These are phyloP conservation scores for Oncorhynchus clarkii DNA, from an alignment of 2,113 vertebrate species.

Conservation along the genomic window DNA sequence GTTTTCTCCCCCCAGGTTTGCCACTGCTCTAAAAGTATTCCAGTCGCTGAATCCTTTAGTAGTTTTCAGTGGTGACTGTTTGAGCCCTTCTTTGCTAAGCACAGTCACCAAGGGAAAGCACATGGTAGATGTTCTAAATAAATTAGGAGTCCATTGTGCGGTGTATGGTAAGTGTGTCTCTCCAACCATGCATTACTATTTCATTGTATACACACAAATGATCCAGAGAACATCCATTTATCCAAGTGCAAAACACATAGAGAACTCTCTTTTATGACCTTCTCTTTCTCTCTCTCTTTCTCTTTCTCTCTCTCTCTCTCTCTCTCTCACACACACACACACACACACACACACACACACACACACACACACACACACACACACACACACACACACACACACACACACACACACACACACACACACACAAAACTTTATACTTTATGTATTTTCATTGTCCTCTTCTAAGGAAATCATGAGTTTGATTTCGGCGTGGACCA, in stretches of 20 bases:
- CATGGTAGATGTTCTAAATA: constrained; percentile 51
- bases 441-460: neutral
- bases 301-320: neutral
- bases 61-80: constrained; percentile 53
- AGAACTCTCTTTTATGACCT: neutral
- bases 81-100: constrained; percentile 56
- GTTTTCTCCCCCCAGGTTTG: constrained; percentile 30
- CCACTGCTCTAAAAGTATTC: constrained; percentile 41
- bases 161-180: constrained; percentile 48
- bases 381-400: neutral
- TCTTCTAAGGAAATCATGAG: constrained; percentile 46
- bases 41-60: constrained; percentile 37
- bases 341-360: neutral
- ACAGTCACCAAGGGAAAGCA: constrained; percentile 51
- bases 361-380: neutral
- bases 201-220: constrained; percentile 12
- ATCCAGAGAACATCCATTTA: neutral
- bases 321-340: neutral
- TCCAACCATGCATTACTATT: constrained; percentile 19
- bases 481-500: constrained; percentile 54
- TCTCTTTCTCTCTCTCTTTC: neutral
- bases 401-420: neutral
- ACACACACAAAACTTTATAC: neutral
- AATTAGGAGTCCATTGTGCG: constrained; percentile 52
- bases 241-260: neutral